These are phyloP conservation scores for Myocastor coypus DNA, from an alignment of 2,113 vertebrate genomes.

Conservation along the genomic window DNA sequence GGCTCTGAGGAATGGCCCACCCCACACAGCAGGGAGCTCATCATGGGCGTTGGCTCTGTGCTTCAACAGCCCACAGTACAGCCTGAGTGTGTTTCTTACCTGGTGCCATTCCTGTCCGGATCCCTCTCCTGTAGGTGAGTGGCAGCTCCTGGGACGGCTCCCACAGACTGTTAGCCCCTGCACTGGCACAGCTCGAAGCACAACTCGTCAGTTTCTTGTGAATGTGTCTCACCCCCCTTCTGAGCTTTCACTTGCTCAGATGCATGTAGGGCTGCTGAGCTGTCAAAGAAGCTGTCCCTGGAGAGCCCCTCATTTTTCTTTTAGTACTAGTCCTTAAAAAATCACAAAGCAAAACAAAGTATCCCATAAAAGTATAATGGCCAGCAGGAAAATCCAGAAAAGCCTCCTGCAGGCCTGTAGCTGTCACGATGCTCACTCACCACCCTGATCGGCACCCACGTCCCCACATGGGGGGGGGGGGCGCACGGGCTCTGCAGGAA, in stretches of 20 bases:
- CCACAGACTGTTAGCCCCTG: not conserved
- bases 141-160: slow-evolving; percentile 42
- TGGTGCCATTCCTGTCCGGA: slow-evolving; percentile 19
- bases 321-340: slow-evolving; percentile 71
- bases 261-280: not conserved
- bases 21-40: slow-evolving; percentile 58
- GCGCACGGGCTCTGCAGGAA: not conserved
- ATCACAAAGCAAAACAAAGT: slow-evolving; percentile 78
- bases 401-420: not conserved
- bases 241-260: slow-evolving; percentile 47
- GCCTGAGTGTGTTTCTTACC: slow-evolving; percentile 15
- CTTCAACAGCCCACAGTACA: not conserved
- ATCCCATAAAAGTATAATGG: slow-evolving; percentile 70
- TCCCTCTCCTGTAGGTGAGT: slow-evolving; percentile 7
- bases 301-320: slow-evolving; percentile 74
- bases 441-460: rapidly evolving
- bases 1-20: slow-evolving; percentile 13
- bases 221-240: not conserved
- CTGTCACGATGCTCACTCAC: not conserved
- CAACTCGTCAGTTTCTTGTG: slow-evolving; percentile 60
- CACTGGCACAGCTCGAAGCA: slow-evolving; percentile 57
- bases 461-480: rapidly evolving
- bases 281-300: slow-evolving; percentile 63
- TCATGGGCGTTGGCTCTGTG: slow-evolving; percentile 36
- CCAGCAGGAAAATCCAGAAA: slow-evolving; percentile 48